Conservation (phyloP, 2,113 vertebrate genomes). For the Dipodomys merriami region DNA sequence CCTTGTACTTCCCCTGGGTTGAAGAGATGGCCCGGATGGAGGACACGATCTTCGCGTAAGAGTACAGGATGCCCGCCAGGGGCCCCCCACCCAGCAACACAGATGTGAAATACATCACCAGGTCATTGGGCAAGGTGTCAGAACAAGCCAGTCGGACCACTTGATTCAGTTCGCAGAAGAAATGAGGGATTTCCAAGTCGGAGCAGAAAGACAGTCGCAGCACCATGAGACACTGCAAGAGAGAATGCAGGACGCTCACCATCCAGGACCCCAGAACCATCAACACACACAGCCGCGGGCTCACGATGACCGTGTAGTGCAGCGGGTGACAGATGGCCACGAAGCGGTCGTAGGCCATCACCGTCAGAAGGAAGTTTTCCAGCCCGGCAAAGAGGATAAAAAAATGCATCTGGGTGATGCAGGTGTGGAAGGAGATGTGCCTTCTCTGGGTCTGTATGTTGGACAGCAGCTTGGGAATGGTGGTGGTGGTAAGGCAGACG, state of each 20-base stretch:
- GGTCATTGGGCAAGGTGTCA: constrained; percentile 27
- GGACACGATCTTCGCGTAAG: neutral
- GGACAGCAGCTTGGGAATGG: constrained; percentile 7
- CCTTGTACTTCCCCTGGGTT: neutral
- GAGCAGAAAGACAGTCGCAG: constrained; percentile 39
- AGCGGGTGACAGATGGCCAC: neutral
- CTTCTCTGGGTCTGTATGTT: neutral
- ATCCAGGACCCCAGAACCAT: neutral
- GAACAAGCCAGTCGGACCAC: constrained; percentile 56
- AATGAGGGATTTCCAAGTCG: constrained; percentile 26
- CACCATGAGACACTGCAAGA: constrained; percentile 51
- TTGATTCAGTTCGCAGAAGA: constrained; percentile 64
- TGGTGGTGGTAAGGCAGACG: constrained; percentile 11
- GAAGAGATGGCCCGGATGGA: neutral
- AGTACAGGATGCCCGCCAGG: neutral
- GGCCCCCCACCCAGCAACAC: constrained; percentile 6
- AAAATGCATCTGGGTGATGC: constrained; percentile 18
- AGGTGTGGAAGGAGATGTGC: neutral
- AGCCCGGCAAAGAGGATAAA: constrained; percentile 18
- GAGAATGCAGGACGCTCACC: neutral
- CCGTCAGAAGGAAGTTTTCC: constrained; percentile 12
- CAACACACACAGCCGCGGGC: neutral
- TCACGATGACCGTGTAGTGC: neutral
- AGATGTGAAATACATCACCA: neutral
- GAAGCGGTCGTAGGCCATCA: constrained; percentile 31